Evolutionary conservation across 2,113 vertebrate genomes (phyloP).

Genomic region (Myanophis thanlyinensis): DNA sequence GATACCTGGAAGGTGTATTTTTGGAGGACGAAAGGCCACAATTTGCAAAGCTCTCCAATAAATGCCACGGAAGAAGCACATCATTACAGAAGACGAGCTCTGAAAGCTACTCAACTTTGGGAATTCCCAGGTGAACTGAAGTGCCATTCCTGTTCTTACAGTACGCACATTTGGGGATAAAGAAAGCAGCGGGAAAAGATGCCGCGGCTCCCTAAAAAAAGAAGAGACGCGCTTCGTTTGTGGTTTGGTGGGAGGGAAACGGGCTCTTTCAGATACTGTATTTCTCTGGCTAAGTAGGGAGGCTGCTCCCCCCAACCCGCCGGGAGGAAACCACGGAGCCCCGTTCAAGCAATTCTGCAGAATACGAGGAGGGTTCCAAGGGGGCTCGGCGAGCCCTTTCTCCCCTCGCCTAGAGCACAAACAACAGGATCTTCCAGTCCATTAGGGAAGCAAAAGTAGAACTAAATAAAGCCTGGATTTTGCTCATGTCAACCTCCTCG

Average conservation of each 20-base stretch:
- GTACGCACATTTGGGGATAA: not conserved
- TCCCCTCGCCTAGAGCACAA: constrained; percentile 65
- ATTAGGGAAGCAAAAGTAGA: constrained; percentile 68
- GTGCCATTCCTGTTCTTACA: not conserved
- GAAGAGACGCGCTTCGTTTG: not conserved
- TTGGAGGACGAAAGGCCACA: not conserved
- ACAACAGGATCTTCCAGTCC: constrained; percentile 69
- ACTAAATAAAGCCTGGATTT: constrained; percentile 66
- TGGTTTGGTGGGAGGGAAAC: not conserved
- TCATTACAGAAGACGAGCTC: not conserved
- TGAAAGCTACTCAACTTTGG: constrained; percentile 13
- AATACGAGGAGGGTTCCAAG: constrained; percentile 30
- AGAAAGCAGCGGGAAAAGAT: constrained; percentile 1
- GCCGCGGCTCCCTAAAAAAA: not conserved
- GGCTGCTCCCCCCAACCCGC: constrained; percentile 43
- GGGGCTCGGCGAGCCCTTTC: constrained; percentile 54
- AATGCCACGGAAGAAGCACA: not conserved
- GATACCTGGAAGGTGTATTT: not conserved
- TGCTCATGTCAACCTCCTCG: constrained; percentile 69
- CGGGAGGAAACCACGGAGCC: constrained; percentile 16
- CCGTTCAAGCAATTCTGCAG: constrained; percentile 17
- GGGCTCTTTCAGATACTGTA: not conserved
- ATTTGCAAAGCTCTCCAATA: not conserved
- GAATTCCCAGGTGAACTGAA: not conserved
- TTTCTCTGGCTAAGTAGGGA: not conserved